Evolutionary conservation across 1,140 invertebrate genomes (phyloP).

Genomic region (Diachasma alloeum): DNA sequence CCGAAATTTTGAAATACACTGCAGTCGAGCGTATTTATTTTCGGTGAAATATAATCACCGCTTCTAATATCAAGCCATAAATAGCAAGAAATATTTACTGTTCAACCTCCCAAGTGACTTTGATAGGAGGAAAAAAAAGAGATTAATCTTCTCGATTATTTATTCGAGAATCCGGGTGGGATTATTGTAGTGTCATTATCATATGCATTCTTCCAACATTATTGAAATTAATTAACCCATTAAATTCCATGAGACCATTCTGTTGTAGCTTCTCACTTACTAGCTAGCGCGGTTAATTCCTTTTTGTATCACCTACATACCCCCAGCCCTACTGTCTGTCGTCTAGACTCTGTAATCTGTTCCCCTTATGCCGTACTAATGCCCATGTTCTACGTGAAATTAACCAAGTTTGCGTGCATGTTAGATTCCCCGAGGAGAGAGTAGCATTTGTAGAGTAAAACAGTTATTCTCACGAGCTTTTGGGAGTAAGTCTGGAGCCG

Average conservation of each 20-base stretch:
- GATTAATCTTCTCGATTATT: neutral
- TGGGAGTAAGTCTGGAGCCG: neutral
- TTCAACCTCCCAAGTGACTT: neutral
- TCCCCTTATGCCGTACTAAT: neutral
- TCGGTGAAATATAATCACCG: neutral
- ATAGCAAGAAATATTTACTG: neutral
- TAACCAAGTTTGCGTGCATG: conserved; percentile 16
- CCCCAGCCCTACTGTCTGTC: neutral
- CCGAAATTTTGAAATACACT: neutral
- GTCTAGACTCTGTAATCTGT: conserved; percentile 16
- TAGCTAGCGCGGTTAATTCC: neutral
- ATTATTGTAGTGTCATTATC: neutral
- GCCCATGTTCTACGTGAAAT: conserved; percentile 4
- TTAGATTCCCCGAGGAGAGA: neutral
- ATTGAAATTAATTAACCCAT: neutral
- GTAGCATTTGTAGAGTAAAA: neutral
- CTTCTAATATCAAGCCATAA: neutral
- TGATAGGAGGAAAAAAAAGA: neutral
- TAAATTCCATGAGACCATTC: neutral
- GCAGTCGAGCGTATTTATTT: neutral
- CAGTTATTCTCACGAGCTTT: neutral
- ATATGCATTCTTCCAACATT: too few relatives aligned
- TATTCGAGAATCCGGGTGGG: neutral
- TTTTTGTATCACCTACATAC: conserved; percentile 8
- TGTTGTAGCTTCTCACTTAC: neutral